Evolutionary conservation across 2,888 invertebrate genomes (phyloP).

Genomic region (Keiferia lycopersicella): DNA sequence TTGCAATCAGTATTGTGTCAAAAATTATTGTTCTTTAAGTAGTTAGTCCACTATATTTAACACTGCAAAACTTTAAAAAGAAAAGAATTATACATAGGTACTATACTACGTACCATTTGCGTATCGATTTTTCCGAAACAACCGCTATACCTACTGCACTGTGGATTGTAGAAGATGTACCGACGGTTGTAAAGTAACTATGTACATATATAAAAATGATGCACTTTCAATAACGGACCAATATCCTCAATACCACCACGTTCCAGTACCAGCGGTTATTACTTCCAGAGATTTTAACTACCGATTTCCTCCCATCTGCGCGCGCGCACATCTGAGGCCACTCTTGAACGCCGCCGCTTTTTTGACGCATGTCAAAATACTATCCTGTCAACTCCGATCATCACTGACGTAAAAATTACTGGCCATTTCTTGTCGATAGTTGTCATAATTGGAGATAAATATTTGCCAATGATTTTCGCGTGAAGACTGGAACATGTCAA

Average conservation of each 20-base stretch:
- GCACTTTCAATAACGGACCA: slow-evolving; percentile 22
- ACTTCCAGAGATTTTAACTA: slow-evolving; percentile 29
- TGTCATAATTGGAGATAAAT: not conserved
- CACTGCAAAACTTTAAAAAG: not conserved
- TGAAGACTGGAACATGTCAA: slow-evolving; percentile 12
- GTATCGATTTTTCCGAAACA: not conserved
- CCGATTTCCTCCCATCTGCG: slow-evolving; percentile 31
- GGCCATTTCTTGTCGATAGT: slow-evolving; percentile 1
- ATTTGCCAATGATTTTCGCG: not conserved
- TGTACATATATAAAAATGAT: not conserved
- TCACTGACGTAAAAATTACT: slow-evolving; percentile 1
- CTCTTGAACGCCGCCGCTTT: slow-evolving; percentile 14
- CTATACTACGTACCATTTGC: not conserved
- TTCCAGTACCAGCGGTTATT: slow-evolving; percentile 26
- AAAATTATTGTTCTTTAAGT: too few relatives aligned
- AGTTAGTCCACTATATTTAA: not conserved
- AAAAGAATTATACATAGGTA: too few relatives aligned
- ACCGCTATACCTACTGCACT: not conserved
- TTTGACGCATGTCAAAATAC: slow-evolving; percentile 22
- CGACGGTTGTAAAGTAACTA: not conserved
- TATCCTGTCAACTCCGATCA: slow-evolving; percentile 15
- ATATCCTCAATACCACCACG: not conserved
- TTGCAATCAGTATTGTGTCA: too few relatives aligned
- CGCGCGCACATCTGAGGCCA: slow-evolving; percentile 9
- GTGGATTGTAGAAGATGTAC: not conserved